Percentiles rank a stretch among this genome's conserved stretches.
Evolutionary conservation across 2,888 invertebrate genomes (phyloP).

Genomic region (Lasioglossum pauxillum): DNA sequence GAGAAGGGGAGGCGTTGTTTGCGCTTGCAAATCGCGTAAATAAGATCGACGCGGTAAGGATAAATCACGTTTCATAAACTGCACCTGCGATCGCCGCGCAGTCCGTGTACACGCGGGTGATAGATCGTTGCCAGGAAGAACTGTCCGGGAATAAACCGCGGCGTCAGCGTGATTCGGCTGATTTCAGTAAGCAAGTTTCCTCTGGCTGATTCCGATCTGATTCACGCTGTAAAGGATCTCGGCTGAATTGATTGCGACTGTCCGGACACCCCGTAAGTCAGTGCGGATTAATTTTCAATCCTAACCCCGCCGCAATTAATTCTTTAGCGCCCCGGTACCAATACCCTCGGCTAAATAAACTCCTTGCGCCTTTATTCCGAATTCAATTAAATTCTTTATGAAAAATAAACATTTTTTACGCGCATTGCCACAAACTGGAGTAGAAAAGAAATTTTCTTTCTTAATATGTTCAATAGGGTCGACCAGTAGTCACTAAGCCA

Average conservation of each 20-base stretch:
- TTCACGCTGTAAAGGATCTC: slow-evolving; percentile 65
- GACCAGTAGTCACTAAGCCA: no score
- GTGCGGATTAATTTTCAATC: slow-evolving; percentile 66
- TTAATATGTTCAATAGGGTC: neutral
- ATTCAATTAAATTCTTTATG: neutral
- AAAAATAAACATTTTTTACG: neutral
- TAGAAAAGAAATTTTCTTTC: neutral
- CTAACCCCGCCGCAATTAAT: slow-evolving; percentile 40
- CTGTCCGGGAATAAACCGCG: slow-evolving; percentile 65
- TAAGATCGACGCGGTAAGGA: slow-evolving; percentile 51
- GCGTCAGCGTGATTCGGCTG: slow-evolving; percentile 72
- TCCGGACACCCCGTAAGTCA: slow-evolving; percentile 61
- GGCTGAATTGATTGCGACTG: slow-evolving; percentile 67
- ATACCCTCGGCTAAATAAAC: neutral
- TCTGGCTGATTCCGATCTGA: slow-evolving; percentile 66
- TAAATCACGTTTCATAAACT: slow-evolving; percentile 62
- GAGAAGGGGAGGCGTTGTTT: slow-evolving; percentile 18
- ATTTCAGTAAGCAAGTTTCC: slow-evolving; percentile 68
- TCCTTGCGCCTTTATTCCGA: neutral
- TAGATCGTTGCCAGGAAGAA: slow-evolving; percentile 66
- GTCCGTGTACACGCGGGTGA: slow-evolving; percentile 51
- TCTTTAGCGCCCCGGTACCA: slow-evolving; percentile 27
- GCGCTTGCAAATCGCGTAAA: slow-evolving; percentile 45
- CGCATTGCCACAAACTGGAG: neutral
- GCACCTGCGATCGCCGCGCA: slow-evolving; percentile 54